Percentiles rank a stretch among this genome's conserved stretches.
phyloP scores from a whole-genome alignment of 2,888 invertebrate genomes.

The Tenthredo amoena region DNA sequence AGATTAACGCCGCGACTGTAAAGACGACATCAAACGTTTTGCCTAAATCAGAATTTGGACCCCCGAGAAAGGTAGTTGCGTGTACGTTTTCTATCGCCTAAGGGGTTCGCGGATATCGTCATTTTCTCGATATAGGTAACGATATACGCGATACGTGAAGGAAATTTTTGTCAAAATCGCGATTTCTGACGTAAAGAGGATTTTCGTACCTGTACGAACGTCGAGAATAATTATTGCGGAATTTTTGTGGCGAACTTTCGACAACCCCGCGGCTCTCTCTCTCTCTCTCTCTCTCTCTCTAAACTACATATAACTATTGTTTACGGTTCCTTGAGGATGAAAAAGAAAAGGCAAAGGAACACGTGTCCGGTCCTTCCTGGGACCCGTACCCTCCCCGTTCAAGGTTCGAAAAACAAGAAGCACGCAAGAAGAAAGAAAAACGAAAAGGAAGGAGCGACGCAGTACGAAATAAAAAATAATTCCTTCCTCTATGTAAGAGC shows the following conservation, averaged over 20 bases:
- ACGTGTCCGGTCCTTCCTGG: conserved; percentile 64
- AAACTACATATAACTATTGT: not conserved
- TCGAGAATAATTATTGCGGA: not conserved
- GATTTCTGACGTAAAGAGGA: too few species aligned
- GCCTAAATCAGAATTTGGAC: not conserved
- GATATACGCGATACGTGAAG: not conserved
- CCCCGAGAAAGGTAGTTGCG: not conserved
- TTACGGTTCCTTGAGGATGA: not conserved
- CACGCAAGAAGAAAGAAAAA: conserved; percentile 50
- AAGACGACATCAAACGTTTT: not conserved
- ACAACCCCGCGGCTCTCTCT: not conserved
- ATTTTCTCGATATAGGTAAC: not conserved
- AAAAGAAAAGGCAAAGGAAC: conserved; percentile 54
- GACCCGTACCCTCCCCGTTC: conserved; percentile 54
- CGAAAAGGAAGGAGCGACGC: not conserved
- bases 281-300: not conserved
- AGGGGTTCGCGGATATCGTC: not conserved
- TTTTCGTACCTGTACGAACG: too few species aligned
- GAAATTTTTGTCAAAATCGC: too few species aligned
- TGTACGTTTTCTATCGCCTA: not conserved
- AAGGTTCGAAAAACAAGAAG: conserved; percentile 65
- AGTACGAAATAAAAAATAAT: not conserved
- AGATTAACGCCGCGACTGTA: not conserved
- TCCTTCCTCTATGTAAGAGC: not conserved
- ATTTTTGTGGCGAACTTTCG: not conserved